Evolutionary conservation across 2,888 invertebrate genomes (phyloP).

Genomic region (Nowickia ferox): DNA sequence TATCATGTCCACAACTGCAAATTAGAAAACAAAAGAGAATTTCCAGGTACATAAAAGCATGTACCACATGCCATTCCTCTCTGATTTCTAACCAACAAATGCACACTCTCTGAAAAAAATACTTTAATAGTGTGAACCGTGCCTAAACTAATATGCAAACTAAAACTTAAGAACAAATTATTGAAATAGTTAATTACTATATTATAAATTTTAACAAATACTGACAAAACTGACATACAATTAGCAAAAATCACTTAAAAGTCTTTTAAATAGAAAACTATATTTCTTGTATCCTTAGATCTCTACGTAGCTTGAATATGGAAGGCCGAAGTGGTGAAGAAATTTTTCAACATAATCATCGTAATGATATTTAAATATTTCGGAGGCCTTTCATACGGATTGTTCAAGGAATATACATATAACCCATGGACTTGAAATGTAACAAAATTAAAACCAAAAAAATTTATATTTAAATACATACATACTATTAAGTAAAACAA

Average conservation of each 20-base stretch:
- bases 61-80: too few relatives aligned
- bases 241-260: neutral
- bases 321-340: conserved; percentile 75
- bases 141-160: too few relatives aligned
- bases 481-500: conserved; percentile 51
- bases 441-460: conserved; percentile 26
- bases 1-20: too few relatives aligned
- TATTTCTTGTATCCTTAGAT: conserved; percentile 75
- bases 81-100: too few relatives aligned
- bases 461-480: conserved; percentile 28
- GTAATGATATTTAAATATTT: conserved; percentile 74
- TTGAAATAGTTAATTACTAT: too few relatives aligned
- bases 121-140: too few relatives aligned
- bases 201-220: too few relatives aligned
- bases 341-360: conserved; percentile 76
- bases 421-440: conserved; percentile 59
- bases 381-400: conserved; percentile 30
- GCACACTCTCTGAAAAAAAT: too few relatives aligned
- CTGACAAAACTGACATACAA: neutral
- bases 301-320: conserved; percentile 82
- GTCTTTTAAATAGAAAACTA: neutral
- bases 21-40: too few relatives aligned
- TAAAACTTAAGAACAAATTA: too few relatives aligned
- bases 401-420: conserved; percentile 9
- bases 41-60: too few relatives aligned